A percentile compares a stretch with the other conserved stretches of the same genome.
Conservation (phyloP, 2,797 vertebrate genomes). For the Cryptoprocta ferox region DNA sequence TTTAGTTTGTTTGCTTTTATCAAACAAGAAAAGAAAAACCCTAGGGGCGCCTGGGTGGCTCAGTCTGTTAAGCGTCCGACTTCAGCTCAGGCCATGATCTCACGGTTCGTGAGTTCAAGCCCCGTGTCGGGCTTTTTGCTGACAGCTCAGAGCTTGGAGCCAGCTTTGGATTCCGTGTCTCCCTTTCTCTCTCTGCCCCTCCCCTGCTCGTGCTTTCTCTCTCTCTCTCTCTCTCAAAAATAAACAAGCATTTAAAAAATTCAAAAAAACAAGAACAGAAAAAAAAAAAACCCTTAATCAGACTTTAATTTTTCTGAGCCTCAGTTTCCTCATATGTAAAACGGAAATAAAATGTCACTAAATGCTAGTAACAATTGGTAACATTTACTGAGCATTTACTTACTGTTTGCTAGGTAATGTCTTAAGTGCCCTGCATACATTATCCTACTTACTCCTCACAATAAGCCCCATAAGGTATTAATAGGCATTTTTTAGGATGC, state of each 20-base stretch:
- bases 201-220: no score
- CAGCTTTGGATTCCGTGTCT: no score
- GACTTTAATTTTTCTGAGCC: background rate
- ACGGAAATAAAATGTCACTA: background rate
- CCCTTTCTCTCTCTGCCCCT: no score
- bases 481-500: background rate
- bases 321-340: background rate
- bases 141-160: no score
- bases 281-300: background rate
- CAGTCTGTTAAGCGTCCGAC: no score
- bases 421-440: background rate
- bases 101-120: no score
- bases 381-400: background rate
- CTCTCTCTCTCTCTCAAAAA: no score
- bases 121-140: no score
- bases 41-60: no score
- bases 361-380: background rate
- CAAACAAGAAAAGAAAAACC: background rate
- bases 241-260: no score
- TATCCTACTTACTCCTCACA: background rate
- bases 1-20: background rate
- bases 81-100: no score
- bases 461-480: background rate
- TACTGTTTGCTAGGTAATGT: background rate
- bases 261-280: no score